Percentiles rank a stretch among this genome's conserved stretches.
Conservation (phyloP, 2,797 vertebrate species). For the Miichthys miiuy region DNA sequence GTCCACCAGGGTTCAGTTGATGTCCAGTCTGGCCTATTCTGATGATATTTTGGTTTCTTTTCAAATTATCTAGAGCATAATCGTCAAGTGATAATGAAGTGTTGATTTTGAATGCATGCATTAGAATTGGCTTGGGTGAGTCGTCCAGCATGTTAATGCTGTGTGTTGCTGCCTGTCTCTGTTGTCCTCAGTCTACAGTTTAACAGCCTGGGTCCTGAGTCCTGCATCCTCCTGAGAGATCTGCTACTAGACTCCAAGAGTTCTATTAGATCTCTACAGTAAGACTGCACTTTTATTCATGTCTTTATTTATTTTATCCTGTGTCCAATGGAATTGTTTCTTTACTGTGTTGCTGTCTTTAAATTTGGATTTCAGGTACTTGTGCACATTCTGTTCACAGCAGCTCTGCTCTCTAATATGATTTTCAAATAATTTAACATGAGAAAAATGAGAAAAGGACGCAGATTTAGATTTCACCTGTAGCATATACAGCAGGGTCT, state of each 20-base stretch:
- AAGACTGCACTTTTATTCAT: constrained; percentile 73
- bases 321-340: neutral
- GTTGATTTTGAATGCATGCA: neutral
- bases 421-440: neutral
- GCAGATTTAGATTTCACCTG: neutral
- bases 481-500: neutral
- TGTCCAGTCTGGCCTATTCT: too few relatives aligned
- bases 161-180: constrained; percentile 64
- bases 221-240: constrained; percentile 90
- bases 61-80: too few relatives aligned
- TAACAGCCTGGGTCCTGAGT: constrained; percentile 92
- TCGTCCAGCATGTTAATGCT: constrained; percentile 35
- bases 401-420: neutral
- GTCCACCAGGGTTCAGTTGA: too few relatives aligned
- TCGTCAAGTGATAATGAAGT: too few relatives aligned
- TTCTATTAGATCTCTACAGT: constrained; percentile 89
- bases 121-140: neutral
- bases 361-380: neutral
- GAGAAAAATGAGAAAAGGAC: neutral
- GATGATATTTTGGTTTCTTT: too few relatives aligned
- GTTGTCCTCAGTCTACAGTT: constrained; percentile 90
- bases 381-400: neutral
- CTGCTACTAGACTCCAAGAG: constrained; percentile 90
- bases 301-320: neutral
- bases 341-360: neutral